Base-by-base conservation (phyloP, 1,140 invertebrate genomes). In the Drosophila watanabei region DNA sequence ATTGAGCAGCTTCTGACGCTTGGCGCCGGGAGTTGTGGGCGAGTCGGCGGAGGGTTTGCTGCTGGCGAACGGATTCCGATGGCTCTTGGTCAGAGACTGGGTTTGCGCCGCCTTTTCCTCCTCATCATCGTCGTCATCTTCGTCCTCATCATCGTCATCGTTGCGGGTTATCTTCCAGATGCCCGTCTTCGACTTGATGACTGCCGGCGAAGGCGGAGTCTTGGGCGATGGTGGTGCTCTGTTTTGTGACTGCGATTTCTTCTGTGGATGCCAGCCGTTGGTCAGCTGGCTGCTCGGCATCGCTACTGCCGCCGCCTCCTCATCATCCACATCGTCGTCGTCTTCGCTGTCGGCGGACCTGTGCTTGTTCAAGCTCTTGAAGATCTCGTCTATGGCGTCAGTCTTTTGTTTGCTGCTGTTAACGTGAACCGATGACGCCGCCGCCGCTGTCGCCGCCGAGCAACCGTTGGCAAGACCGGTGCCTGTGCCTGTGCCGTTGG, bases 111-210 rank as follows among this genome's bases (percentile, higher is more conserved):
- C 58, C 68, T 0, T 51, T 30, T 37, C 45, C 28, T 49, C 62
- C 1, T 56, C 51, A 8, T 39, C 54, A 0, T 65, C 73, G 0
- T 68, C 68, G 0, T 68, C 68, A 16, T 75, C 75, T 1, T 77
- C 68, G 14, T 64, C 62, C 0, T 46, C 45, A 2, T 81, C 60
- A 14, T 72, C 75, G 8, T 68, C 51, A 35, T 85, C 86, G 43
- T 51, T 77, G 11, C 68, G 87, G 2, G 92, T 93, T 4, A 93
- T 76, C 63, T 93, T 86, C 92, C 92, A 93, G 49, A 93, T 72
- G 30, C 92, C 92, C 48, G 91, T 89, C 43, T 93, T 93, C 8
- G 92, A 91, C 68, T 93, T 93, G n/a, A 93, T 92, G 3, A 92
- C 87, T 1, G 92, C 91, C 33, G 92, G 92, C 20, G 92, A 93